Base-by-base conservation (phyloP, 2,113 vertebrate species). In the Symphodus melops region DNA sequence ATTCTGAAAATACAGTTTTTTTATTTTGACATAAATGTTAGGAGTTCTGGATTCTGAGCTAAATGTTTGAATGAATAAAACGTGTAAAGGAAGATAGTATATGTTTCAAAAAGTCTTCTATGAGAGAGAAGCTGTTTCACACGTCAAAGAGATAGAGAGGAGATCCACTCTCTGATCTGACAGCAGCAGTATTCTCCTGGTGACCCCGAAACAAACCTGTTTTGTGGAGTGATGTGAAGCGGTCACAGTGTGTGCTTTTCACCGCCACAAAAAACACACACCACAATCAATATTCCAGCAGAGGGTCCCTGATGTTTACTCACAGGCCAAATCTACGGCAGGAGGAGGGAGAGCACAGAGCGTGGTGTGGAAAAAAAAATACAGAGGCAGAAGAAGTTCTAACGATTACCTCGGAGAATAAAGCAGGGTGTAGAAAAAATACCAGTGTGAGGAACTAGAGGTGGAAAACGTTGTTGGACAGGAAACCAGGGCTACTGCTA, bases 371-470 rank as follows among this genome's bases (percentile, higher is more conserved):
- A 83, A 76, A 84, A 41, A 9, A 71, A 83, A 73, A 77, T 25
- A 82, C 37, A 12, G 57, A 63, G 69, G 17, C 61, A 6, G n/a
- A 58, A 69, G 68, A 86, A 81, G 77, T 84, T 81, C 79, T 90
- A 92, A 91, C 71, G 68, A 93, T 88, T 74, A 78, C 89, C 89
- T 89, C 69, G n/a, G 88, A 90, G 90, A 83, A 83, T 79, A 81
- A 37, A 70, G 33, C 48, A 23, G 37, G 53, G 20, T 49, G 21
- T 17, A 64, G 51, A 55, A 0, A 21, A 21, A 69, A 21, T 48
- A 64, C 51, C 16, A 64, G 51, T 12, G 1, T 21, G 39, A 37
- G 37, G 65, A 61, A 72, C 72, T 67, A 68, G 33, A 48, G 46
- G 46, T 17, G 46, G 14, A 17, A 17, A 17, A 19, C 39, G 11